Evolutionary conservation across 2,113 vertebrate genomes (phyloP).

Genomic region (Aegotheles bennettii): DNA sequence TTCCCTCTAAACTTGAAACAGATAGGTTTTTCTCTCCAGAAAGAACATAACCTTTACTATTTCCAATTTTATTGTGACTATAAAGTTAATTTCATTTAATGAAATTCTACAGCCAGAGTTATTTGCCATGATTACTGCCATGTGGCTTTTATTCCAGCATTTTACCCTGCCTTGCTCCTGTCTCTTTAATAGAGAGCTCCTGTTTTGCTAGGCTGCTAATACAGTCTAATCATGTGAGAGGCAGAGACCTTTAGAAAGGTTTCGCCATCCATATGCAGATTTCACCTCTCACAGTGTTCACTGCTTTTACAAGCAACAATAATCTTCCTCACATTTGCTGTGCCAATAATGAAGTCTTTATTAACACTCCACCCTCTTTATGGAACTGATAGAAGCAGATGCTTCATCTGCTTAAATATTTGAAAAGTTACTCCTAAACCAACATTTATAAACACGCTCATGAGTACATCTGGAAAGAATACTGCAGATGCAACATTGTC

Average conservation of each 20-base stretch:
- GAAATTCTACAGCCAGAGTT: conserved; percentile 48
- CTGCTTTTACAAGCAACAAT: conserved; percentile 16
- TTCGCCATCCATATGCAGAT: neutral
- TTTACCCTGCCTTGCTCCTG: neutral
- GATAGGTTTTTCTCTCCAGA: neutral
- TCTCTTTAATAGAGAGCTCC: neutral
- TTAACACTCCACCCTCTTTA: neutral
- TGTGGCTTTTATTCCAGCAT: conserved; percentile 7
- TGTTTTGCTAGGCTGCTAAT: neutral
- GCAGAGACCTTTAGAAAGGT: neutral
- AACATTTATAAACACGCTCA: neutral
- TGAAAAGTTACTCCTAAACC: conserved; percentile 19
- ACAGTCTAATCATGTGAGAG: neutral
- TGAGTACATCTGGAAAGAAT: neutral
- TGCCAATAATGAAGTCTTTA: conserved; percentile 31
- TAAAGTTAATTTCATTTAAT: conserved; percentile 63
- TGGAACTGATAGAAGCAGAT: neutral
- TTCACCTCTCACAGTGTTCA: neutral
- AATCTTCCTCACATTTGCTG: conserved; percentile 12
- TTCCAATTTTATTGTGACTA: conserved; percentile 35
- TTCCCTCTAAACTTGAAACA: neutral
- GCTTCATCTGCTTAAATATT: conserved; percentile 37
- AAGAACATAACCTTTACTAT: conserved; percentile 45
- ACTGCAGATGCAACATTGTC: neutral
- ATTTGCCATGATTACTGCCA: conserved; percentile 21